Conservation (phyloP, 2,888 invertebrate genomes). For the Neoscelio sp. region DNA sequence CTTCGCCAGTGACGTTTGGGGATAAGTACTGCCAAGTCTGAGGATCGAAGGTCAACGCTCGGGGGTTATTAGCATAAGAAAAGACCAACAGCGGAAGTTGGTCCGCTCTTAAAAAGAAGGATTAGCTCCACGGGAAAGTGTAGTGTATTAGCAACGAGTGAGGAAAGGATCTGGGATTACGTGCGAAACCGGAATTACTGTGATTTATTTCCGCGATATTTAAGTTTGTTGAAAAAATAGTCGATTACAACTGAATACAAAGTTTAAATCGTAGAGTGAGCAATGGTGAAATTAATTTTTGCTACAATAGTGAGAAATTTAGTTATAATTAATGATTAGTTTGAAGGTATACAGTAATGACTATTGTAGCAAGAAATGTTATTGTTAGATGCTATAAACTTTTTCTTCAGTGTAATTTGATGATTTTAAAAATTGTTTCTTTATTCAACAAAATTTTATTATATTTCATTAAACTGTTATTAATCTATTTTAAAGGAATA, state of each 20-base stretch:
- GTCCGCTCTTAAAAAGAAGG: conserved; percentile 28
- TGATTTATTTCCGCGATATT: conserved; percentile 50
- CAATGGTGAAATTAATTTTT: too few species aligned
- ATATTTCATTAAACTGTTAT: too few species aligned
- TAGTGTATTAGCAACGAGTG: conserved; percentile 62
- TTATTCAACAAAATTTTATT: too few species aligned
- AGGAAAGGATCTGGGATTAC: conserved; percentile 57
- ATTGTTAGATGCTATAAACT: too few species aligned
- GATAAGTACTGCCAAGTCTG: neutral
- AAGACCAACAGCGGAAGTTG: conserved; percentile 47
- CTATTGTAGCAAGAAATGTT: too few species aligned
- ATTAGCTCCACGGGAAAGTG: conserved; percentile 61
- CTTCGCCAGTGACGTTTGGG: conserved; percentile 28
- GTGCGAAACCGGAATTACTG: conserved; percentile 56
- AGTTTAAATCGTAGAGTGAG: too few species aligned
- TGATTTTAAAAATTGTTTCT: too few species aligned
- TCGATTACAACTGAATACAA: neutral
- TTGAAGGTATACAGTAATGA: too few species aligned
- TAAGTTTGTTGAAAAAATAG: conserved; percentile 13
- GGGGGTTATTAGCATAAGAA: conserved; percentile 45
- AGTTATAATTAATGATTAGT: too few species aligned
- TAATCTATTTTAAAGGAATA: too few species aligned
- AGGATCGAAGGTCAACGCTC: conserved; percentile 52
- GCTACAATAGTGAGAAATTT: too few species aligned
- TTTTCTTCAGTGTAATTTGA: too few species aligned